Conservation (phyloP, 1,140 invertebrate species). For the Drosophila simulans region DNA sequence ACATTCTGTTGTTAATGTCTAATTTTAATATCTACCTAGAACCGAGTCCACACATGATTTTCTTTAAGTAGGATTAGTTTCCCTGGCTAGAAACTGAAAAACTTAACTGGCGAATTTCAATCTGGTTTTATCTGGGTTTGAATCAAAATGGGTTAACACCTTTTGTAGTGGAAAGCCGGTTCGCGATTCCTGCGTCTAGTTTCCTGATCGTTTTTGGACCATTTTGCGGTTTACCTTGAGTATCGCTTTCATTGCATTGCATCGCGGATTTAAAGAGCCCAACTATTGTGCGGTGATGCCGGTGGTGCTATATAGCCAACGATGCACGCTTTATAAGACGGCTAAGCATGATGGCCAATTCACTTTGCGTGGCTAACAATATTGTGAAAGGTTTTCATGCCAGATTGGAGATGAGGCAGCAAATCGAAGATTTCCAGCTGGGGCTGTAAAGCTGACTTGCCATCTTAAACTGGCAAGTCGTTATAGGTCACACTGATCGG, state of each 20-base stretch:
- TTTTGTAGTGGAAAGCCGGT: conserved; percentile 56
- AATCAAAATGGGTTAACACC: conserved; percentile 80
- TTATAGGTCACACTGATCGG: conserved; percentile 33
- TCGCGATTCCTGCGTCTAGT: conserved; percentile 58
- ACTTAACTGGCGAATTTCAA: not conserved
- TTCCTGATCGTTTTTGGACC: conserved; percentile 28
- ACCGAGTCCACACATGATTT: not conserved
- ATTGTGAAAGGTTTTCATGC: conserved; percentile 79
- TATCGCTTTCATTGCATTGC: conserved; percentile 57
- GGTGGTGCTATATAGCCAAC: not conserved
- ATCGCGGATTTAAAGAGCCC: conserved; percentile 81
- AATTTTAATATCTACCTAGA: too few relatives aligned
- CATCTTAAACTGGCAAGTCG: conserved; percentile 35
- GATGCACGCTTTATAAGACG: conserved; percentile 19
- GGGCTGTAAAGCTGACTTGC: conserved; percentile 13
- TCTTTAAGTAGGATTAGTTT: not conserved
- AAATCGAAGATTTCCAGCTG: conserved; percentile 16
- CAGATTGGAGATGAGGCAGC: conserved; percentile 59
- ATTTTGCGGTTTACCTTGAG: conserved; percentile 74
- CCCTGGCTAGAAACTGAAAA: conserved; percentile 8
- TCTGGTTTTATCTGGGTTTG: conserved; percentile 43
- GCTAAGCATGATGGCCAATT: conserved; percentile 47
- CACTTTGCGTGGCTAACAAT: conserved; percentile 58
- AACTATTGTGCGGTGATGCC: conserved; percentile 60
- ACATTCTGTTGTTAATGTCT: too few relatives aligned